Evolutionary conservation across 2,113 vertebrate species (phyloP), one percentile per base, ranked within the genome.

Genomic region (Butastur rufipennis): DNA sequence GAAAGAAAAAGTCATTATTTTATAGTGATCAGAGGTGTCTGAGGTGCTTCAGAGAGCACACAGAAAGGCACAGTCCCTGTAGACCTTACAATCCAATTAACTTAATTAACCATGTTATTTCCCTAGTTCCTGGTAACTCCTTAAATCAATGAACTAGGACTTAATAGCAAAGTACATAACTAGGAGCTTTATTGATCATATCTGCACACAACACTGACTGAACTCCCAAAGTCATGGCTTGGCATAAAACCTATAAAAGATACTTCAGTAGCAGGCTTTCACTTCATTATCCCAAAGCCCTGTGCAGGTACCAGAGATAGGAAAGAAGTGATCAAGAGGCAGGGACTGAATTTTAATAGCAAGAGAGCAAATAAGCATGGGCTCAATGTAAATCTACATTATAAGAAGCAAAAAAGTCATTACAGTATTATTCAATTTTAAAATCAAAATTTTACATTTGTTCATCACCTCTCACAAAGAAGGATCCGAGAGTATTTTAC

Each of bases 51-150:
- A 86, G 58, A 86, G 75, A 94, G 34, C 66, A 88, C 70, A 77
- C 23, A 85, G 82, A 83, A 91, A 94, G 43, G 21, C 84, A 91
- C 58, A 75, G 9, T 96, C 91, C 81, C 93, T 66, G 6, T 55
- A 86, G 84, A 91, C 50, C 50, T 83, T 71, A 73, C 71, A 94
- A 90, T 77, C 67, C 67, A 95, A 95, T 94, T 93, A 94, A 96
- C 29, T 97, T 94, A 97, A 95, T 96, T 97, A 97, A 97, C 93
- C 91, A 90, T 52, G 71, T 86, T 94, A 91, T 90, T 94, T 92
- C 81, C 89, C 55, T 74, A 73, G 86, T 74, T 97, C 63, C 63
- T 47, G 74, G 86, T 88, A 90, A 83, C 81, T 96, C 91, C 71
- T 91, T 96, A 91, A 94, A 92, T 95, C 96, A 93, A 94, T 90